These are phyloP conservation scores for Eciton burchellii DNA, from an alignment of 1,140 invertebrate genomes.

Conservation along the genomic window DNA sequence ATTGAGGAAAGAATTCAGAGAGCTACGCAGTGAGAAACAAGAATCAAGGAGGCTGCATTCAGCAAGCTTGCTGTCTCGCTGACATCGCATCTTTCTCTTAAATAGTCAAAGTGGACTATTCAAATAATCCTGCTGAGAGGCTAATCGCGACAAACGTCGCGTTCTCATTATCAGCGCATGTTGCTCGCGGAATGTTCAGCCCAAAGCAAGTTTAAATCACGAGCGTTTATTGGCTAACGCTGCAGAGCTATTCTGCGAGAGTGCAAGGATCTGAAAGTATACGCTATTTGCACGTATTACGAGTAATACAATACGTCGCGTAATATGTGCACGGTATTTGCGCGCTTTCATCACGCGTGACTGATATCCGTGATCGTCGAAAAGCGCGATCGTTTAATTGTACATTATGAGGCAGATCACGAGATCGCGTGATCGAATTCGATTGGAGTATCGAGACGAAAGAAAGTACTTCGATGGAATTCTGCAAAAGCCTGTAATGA, in stretches of 20 bases:
- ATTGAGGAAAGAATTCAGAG: neutral
- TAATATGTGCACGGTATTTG: neutral
- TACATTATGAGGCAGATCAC: neutral
- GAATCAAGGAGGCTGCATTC: neutral
- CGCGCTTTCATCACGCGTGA: neutral
- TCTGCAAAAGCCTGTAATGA: no score
- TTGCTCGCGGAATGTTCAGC: constrained; percentile 26
- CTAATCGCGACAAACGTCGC: constrained; percentile 16
- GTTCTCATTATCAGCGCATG: constrained; percentile 18
- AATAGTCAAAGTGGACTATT: neutral
- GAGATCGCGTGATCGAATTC: constrained; percentile 4
- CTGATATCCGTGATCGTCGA: neutral
- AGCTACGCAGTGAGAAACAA: neutral
- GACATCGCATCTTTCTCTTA: constrained; percentile 4
- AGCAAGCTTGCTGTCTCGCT: neutral
- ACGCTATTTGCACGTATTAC: constrained; percentile 6
- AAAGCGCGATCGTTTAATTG: constrained; percentile 10
- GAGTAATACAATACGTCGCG: neutral
- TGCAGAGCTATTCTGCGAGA: neutral
- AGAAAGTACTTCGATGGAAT: no score
- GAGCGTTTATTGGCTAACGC: constrained; percentile 3
- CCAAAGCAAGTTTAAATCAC: neutral
- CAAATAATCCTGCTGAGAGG: constrained; percentile 28
- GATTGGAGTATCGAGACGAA: no score
- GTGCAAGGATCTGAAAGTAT: neutral